Base-by-base conservation (phyloP, 1,140 invertebrate genomes). In the Pogonomyrmex barbatus region DNA sequence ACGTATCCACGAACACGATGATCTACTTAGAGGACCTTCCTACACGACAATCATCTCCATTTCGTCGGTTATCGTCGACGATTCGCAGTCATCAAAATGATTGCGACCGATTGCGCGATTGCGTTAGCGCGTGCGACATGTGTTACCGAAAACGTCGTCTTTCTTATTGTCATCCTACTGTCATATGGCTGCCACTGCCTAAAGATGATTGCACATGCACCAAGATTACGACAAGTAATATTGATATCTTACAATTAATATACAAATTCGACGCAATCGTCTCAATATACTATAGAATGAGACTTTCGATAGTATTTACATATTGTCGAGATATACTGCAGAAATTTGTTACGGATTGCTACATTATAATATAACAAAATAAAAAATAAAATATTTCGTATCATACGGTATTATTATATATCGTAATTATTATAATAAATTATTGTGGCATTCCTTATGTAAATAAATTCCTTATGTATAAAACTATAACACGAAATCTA, bases 11-110 rank as follows among this genome's bases (percentile, higher is more conserved):
- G 75, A 75, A 75, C 78, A 83, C 68, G 85, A 90, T 88, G 87
- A 42, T 92, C 92, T 92, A 93, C 89, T 93, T 93, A 91, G 90
- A 89, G 87, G 77, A 82, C n/a, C 94, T 90, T 88, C 94, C 94
- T 94, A 94, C 94, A 93, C 93, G 86, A 92, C 91, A 94, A 95
- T 95, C 93, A 94, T 94, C 93, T 93, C 89, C 81, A 94, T 93
- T 94, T 91, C 83, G 90, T 85, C 91, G 87, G 87, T 93, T 78
- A 94, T 93, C 92, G 91, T 86, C 88, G 92, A 93, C 92, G 90
- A 94, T 94, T 93, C 90, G 85, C 91, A 92, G 92, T 94, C 93
- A 94, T 94, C 91, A 94, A 91, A 94, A 94, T 94, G 93, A 95
- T 95, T 94, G 93, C 90, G 84, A 85, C 88, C 92, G 94, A 95